Conservation (phyloP, 1,140 invertebrate species). For the Frieseomelitta varia region DNA sequence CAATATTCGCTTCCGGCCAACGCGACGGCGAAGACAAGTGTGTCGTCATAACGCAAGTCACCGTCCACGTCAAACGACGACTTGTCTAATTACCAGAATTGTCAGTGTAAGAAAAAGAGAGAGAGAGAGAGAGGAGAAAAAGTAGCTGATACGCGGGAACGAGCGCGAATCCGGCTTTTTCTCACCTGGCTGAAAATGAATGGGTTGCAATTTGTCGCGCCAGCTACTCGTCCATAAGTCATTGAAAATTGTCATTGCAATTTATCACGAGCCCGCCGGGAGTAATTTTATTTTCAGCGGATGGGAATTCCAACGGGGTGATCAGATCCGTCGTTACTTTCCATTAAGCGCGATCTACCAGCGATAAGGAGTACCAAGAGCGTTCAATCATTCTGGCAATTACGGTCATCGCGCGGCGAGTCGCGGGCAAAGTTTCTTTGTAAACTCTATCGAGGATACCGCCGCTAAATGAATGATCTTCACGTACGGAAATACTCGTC, state of each 20-base stretch:
- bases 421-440: not conserved
- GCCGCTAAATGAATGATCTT: not conserved
- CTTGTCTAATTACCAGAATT: conserved; percentile 46
- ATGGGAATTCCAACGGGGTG: conserved; percentile 6
- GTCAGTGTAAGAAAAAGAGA: not conserved
- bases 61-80: conserved; percentile 30
- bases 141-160: not conserved
- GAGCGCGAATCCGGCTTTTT: conserved; percentile 42
- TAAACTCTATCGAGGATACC: no score
- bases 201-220: conserved; percentile 50
- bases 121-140: not conserved
- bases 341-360: conserved; percentile 33
- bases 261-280: conserved; percentile 31
- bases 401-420: not conserved
- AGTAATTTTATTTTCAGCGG: conserved; percentile 44
- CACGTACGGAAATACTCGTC: not conserved
- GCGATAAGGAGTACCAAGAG: conserved; percentile 10
- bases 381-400: conserved; percentile 42
- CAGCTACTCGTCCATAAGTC: conserved; percentile 51
- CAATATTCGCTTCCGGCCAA: not conserved
- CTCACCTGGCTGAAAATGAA: conserved; percentile 47
- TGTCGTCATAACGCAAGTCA: conserved; percentile 37
- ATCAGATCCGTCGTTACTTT: conserved; percentile 37
- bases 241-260: conserved; percentile 55
- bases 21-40: not conserved